Evolutionary conservation across 1,140 invertebrate genomes (phyloP).

Genomic region (Epicauta chinensis): DNA sequence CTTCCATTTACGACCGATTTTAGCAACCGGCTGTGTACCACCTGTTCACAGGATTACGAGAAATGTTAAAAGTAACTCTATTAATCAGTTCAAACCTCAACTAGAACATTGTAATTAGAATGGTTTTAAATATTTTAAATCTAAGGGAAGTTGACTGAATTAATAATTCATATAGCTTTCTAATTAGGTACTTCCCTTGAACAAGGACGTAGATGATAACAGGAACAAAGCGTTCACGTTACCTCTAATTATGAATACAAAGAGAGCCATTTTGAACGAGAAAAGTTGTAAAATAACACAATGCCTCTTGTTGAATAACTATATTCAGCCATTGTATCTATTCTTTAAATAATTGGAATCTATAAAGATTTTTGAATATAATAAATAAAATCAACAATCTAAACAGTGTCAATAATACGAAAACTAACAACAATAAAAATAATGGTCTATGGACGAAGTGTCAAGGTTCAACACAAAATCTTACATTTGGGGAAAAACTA

Average conservation of each 20-base stretch:
- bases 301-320: conserved; percentile 4
- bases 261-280: conserved; percentile 5
- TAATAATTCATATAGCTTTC: conserved; percentile 14
- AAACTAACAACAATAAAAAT: neutral
- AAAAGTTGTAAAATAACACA: conserved; percentile 9
- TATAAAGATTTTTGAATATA: conserved; percentile 2
- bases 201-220: conserved; percentile 5
- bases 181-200: conserved; percentile 17
- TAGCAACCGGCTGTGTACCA: conserved; percentile 14
- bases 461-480: no score
- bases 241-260: conserved; percentile 18
- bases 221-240: conserved; percentile 12
- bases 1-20: conserved; percentile 18
- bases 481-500: no score
- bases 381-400: neutral
- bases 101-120: conserved; percentile 12
- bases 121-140: conserved; percentile 8
- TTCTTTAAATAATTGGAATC: neutral
- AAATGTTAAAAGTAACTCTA: conserved; percentile 16
- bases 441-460: neutral
- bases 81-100: conserved; percentile 14
- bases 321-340: neutral
- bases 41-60: conserved; percentile 14
- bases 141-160: conserved; percentile 10
- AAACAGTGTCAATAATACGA: neutral